Conservation (phyloP, 2,888 invertebrate genomes). For the Teleogryllus oceanicus region DNA sequence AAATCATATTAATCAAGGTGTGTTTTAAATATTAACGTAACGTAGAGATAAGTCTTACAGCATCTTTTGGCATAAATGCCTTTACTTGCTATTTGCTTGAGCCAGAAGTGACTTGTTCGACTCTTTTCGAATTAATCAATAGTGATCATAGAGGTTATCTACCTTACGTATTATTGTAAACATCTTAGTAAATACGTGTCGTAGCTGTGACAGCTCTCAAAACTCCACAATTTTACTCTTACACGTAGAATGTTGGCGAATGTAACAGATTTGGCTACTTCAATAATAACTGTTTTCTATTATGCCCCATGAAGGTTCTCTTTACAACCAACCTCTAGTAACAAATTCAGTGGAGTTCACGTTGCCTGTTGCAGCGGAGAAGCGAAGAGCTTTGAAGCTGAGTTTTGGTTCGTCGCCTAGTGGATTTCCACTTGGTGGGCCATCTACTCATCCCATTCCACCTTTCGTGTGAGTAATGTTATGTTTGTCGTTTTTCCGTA, state of each 20-base stretch:
- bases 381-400: conserved; percentile 58
- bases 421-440: conserved; percentile 46
- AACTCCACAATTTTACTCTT: too few species aligned
- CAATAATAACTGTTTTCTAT: too few species aligned
- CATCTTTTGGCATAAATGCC: background rate
- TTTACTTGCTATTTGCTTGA: too few species aligned
- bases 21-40: conserved; percentile 28
- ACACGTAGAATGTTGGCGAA: too few species aligned
- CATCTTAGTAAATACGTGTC: too few species aligned
- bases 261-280: too few species aligned
- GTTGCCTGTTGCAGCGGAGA: conserved; percentile 48
- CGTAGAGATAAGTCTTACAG: background rate
- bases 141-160: too few species aligned
- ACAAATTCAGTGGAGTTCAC: background rate
- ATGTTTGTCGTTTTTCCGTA: too few species aligned
- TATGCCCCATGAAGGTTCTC: background rate
- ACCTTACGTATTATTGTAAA: too few species aligned
- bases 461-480: conserved; percentile 30
- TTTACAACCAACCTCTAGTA: conserved; percentile 8
- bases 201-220: too few species aligned
- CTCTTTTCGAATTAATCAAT: too few species aligned
- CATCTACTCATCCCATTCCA: conserved; percentile 29
- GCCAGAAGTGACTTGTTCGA: too few species aligned
- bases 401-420: conserved; percentile 51
- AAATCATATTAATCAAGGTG: conserved; percentile 56